Percentiles rank a stretch among this genome's conserved stretches.
Conservation (phyloP, 64 coral and sea anemone species). For the Catalaphyllia jardinei region DNA sequence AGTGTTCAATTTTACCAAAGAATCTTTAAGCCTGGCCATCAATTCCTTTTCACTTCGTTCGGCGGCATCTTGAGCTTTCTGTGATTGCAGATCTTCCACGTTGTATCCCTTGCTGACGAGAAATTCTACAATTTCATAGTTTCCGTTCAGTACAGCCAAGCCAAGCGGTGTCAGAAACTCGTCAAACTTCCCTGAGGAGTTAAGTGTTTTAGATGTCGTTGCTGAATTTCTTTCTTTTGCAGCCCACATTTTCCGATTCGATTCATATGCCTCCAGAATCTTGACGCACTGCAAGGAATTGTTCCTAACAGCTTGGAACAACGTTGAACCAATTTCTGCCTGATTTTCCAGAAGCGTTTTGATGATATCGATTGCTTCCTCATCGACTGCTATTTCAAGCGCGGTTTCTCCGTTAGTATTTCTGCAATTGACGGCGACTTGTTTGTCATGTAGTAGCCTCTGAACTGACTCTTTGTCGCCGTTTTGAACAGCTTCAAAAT, state of each 20-base stretch:
- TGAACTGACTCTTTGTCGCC: slow-evolving; percentile 42
- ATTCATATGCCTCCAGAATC: slow-evolving; percentile 58
- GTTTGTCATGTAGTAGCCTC: slow-evolving; percentile 21
- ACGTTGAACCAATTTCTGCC: slow-evolving; percentile 48
- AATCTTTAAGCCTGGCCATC: slow-evolving; percentile 34
- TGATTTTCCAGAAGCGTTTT: slow-evolving; percentile 46
- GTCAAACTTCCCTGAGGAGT: neutral
- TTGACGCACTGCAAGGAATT: slow-evolving; percentile 65
- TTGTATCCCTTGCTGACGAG: slow-evolving; percentile 62
- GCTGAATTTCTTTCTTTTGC: neutral
- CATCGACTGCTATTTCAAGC: slow-evolving; percentile 61
- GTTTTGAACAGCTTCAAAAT: slow-evolving; percentile 61
- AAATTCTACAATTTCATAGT: slow-evolving; percentile 72
- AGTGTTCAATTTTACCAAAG: slow-evolving; percentile 65
- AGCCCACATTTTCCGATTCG: slow-evolving; percentile 12
- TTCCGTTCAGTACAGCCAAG: slow-evolving; percentile 73
- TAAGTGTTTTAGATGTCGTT: neutral
- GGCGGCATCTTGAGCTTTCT: slow-evolving; percentile 12
- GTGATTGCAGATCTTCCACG: slow-evolving; percentile 34
- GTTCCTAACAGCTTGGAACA: slow-evolving; percentile 75
- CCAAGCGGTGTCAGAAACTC: slow-evolving; percentile 61
- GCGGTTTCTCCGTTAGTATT: slow-evolving; percentile 60
- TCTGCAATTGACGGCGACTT: slow-evolving; percentile 58
- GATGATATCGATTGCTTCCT: slow-evolving; percentile 51
- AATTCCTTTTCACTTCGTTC: slow-evolving; percentile 29